Percentiles rank a stretch among this genome's conserved stretches.
Conservation (phyloP, 2,797 vertebrate species). For the Mastacembelus armatus region DNA sequence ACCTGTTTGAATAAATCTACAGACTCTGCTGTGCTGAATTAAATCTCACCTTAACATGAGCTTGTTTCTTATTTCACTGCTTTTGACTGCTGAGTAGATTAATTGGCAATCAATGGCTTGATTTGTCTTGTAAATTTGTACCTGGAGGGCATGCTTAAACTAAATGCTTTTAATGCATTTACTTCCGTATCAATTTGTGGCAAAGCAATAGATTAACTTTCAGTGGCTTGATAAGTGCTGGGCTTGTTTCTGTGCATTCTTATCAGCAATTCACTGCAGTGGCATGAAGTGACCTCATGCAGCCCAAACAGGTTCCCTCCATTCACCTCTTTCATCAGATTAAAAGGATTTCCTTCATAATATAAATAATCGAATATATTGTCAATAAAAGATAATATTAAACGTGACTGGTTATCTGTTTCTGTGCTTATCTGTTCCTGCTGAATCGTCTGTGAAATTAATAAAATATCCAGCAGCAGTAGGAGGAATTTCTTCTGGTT, state of each 20-base stretch:
- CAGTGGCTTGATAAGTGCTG: conserved; percentile 11
- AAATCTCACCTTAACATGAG: conserved; percentile 40
- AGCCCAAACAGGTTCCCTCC: conserved; percentile 27
- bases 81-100: conserved; percentile 39
- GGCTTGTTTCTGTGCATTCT: conserved; percentile 43
- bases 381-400: conserved; percentile 41
- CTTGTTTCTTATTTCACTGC: conserved; percentile 25
- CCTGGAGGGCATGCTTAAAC: conserved; percentile 34
- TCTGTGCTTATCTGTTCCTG: conserved; percentile 14
- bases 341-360: conserved; percentile 24
- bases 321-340: conserved; percentile 29
- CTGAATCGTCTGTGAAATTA: conserved; percentile 12
- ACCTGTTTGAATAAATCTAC: conserved; percentile 52
- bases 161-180: conserved; percentile 48
- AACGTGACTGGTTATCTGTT: conserved; percentile 29
- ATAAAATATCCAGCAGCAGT: neutral
- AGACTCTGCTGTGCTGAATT: conserved; percentile 34
- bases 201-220: conserved; percentile 35
- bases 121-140: conserved; percentile 51
- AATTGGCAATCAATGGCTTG: conserved; percentile 52
- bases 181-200: conserved; percentile 15
- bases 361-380: conserved; percentile 29
- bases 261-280: conserved; percentile 35
- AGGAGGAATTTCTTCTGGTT: conserved; percentile 14
- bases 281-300: conserved; percentile 1